Evolutionary conservation across 2,888 invertebrate genomes (phyloP).

Genomic region (Linnaemya vulpina): DNA sequence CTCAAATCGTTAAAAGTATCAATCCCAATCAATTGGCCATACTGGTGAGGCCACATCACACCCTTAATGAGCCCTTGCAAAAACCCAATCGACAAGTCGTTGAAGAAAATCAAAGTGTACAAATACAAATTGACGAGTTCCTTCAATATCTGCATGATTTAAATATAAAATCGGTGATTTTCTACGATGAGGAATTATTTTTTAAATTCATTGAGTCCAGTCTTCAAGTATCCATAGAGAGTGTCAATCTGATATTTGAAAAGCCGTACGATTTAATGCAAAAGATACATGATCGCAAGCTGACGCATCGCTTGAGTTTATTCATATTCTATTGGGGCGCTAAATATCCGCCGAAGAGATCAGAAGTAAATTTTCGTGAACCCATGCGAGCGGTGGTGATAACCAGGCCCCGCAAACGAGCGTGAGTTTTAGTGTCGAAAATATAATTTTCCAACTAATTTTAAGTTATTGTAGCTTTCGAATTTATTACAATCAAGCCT

Average conservation of each 20-base stretch:
- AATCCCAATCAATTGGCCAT: conserved; percentile 78
- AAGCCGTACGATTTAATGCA: conserved; percentile 78
- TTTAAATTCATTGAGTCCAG: conserved; percentile 79
- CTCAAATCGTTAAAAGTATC: conserved; percentile 80
- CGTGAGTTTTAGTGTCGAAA: conserved; percentile 74
- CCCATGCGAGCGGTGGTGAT: conserved; percentile 86
- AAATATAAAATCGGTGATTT: conserved; percentile 79
- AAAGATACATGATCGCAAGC: conserved; percentile 77
- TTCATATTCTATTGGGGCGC: conserved; percentile 89
- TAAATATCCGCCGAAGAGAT: conserved; percentile 83
- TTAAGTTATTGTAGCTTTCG: conserved; percentile 84
- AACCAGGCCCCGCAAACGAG: conserved; percentile 84
- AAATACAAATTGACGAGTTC: conserved; percentile 79
- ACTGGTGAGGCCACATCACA: conserved; percentile 70
- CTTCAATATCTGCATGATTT: conserved; percentile 79
- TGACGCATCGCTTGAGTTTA: conserved; percentile 82
- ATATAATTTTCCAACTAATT: not conserved
- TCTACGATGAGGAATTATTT: conserved; percentile 79
- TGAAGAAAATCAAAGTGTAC: conserved; percentile 70
- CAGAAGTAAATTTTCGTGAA: conserved; percentile 77
- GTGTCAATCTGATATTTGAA: conserved; percentile 81
- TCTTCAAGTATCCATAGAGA: conserved; percentile 80
- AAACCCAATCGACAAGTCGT: conserved; percentile 10
- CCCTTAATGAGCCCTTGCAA: conserved; percentile 11
- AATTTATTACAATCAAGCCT: conserved; percentile 89